Evolutionary conservation across 1,140 invertebrate species (phyloP).

Genomic region (Lethrus apterus): DNA sequence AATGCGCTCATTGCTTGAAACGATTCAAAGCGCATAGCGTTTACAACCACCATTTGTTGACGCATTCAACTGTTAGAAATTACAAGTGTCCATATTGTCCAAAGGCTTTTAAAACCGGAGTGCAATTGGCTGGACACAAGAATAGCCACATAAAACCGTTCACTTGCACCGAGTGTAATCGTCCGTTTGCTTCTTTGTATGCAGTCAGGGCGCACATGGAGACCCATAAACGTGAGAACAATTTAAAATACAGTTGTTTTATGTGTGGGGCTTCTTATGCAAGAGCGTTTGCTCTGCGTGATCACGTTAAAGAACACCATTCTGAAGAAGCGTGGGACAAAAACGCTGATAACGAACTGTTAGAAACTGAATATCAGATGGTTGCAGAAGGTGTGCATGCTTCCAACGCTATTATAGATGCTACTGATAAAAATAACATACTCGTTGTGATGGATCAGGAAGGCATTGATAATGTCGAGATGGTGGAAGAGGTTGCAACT

Average conservation of each 20-base stretch:
- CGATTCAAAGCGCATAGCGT: conserved; percentile 68
- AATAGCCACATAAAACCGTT: conserved; percentile 73
- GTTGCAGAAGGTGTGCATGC: conserved; percentile 10
- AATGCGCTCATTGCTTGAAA: conserved; percentile 62
- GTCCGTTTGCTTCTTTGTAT: conserved; percentile 66
- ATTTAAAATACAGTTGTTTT: conserved; percentile 59
- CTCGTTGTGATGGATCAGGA: conserved; percentile 14
- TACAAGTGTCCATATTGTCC: conserved; percentile 66
- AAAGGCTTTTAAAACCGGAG: conserved; percentile 67
- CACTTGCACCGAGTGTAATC: conserved; percentile 60
- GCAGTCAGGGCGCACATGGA: conserved; percentile 63
- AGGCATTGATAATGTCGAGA: conserved; percentile 18
- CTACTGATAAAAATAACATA: neutral
- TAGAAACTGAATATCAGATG: conserved; percentile 11
- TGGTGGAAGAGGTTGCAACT: conserved; percentile 19
- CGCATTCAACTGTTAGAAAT: conserved; percentile 60
- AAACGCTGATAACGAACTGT: neutral
- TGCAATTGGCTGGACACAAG: conserved; percentile 66
- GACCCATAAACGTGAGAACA: conserved; percentile 60
- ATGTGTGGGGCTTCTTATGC: conserved; percentile 69
- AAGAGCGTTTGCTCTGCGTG: conserved; percentile 59
- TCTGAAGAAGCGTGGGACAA: conserved; percentile 8
- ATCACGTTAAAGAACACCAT: conserved; percentile 59
- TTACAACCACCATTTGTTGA: conserved; percentile 64
- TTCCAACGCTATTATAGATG: conserved; percentile 4